Evolutionary conservation across 2,888 invertebrate species (phyloP).

Genomic region (Cantharis rufa): DNA sequence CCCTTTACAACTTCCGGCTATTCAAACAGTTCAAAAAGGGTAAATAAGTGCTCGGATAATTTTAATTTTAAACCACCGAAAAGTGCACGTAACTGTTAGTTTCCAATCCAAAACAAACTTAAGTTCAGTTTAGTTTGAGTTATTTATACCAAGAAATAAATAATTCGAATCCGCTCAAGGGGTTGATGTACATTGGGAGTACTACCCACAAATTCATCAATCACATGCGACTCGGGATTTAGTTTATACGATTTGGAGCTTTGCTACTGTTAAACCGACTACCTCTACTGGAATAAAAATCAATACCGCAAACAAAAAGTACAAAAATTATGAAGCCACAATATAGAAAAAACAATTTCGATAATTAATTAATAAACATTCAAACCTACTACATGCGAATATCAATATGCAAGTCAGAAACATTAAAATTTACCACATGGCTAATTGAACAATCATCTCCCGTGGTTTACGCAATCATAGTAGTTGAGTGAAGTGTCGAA

Average conservation of each 20-base stretch:
- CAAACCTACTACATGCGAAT: not conserved
- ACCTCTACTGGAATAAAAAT: slow-evolving; percentile 16
- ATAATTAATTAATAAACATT: not conserved
- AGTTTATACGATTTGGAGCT: slow-evolving; percentile 20
- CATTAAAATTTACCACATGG: not conserved
- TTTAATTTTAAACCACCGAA: slow-evolving; percentile 5
- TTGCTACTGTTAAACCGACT: slow-evolving; percentile 21
- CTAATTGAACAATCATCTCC: not conserved
- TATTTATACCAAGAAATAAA: slow-evolving; percentile 14
- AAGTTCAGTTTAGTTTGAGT: not conserved
- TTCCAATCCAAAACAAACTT: not conserved
- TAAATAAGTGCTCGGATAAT: slow-evolving; percentile 20
- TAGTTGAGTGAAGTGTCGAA: not conserved
- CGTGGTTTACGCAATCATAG: too few species aligned
- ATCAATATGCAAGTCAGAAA: not conserved
- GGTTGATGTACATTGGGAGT: slow-evolving; percentile 15
- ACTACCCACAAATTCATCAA: slow-evolving; percentile 26
- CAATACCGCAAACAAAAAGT: slow-evolving; percentile 10
- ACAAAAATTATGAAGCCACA: not conserved
- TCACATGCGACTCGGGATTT: slow-evolving; percentile 21
- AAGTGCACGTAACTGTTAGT: not conserved
- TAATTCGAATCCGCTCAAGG: slow-evolving; percentile 16
- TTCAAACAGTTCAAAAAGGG: slow-evolving; percentile 19
- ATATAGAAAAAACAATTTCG: not conserved
- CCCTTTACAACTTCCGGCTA: slow-evolving; percentile 17